phyloP scores from a whole-genome alignment of 30 jellyfish, hydroid and myxozoan species.

The Aurelia sp. region DNA sequence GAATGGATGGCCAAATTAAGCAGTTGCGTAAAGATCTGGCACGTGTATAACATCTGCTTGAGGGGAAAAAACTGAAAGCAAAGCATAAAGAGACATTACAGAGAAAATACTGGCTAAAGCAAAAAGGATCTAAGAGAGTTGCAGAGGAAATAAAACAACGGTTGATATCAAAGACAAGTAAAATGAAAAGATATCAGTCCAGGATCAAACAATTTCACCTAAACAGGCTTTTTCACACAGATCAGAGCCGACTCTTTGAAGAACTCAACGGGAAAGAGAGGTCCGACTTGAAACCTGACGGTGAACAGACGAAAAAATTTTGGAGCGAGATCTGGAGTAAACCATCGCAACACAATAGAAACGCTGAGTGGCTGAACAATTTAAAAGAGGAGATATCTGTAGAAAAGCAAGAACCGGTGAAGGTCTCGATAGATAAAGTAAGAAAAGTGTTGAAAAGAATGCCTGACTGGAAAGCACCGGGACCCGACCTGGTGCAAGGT shows the following conservation, averaged over 20 bases:
- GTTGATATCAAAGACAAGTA: neutral
- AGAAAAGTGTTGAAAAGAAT: neutral
- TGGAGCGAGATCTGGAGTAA: conserved; percentile 50
- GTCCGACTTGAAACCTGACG: conserved; percentile 16
- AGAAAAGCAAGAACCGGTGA: conserved; percentile 25
- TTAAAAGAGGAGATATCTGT: conserved; percentile 21
- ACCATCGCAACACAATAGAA: conserved; percentile 12
- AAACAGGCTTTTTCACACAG: conserved; percentile 3
- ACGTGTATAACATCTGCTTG: too few species aligned
- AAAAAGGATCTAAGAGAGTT: conserved; percentile 16
- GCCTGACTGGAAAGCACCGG: too few species aligned
- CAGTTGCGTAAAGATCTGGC: too few species aligned
- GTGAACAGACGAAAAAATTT: neutral
- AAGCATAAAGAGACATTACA: too few species aligned
- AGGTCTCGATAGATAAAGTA: conserved; percentile 23
- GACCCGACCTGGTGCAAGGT: too few species aligned
- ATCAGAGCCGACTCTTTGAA: conserved; percentile 22
- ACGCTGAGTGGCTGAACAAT: conserved; percentile 24
- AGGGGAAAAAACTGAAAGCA: too few species aligned
- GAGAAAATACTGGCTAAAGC: conserved; percentile 15
- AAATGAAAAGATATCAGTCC: neutral
- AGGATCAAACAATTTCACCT: neutral
- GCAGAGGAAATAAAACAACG: conserved; percentile 19
- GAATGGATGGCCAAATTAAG: neutral
- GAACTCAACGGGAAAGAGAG: conserved; percentile 7